phyloP scores from a whole-genome alignment of 2,113 vertebrate species.

The Hiodon tergisus region DNA sequence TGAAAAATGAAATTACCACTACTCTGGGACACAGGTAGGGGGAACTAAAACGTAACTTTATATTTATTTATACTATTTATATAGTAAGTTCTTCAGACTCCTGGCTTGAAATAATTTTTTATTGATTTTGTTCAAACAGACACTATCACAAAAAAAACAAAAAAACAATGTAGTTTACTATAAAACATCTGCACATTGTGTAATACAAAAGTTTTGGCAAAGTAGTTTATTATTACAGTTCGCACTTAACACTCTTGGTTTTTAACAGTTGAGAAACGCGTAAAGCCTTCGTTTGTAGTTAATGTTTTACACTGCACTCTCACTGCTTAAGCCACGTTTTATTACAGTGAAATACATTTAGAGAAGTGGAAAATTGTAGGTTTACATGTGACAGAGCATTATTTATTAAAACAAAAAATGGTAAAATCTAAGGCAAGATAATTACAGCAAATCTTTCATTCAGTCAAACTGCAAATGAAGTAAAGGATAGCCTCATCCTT shows the following conservation, averaged over 20 bases:
- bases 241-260: slow-evolving; percentile 6
- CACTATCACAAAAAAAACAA: neutral
- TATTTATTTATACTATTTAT: no score
- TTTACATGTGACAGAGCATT: neutral
- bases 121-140: slow-evolving; percentile 13
- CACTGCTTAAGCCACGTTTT: neutral
- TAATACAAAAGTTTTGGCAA: slow-evolving; percentile 21
- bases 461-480: neutral
- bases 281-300: slow-evolving; percentile 16
- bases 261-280: slow-evolving; percentile 8
- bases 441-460: neutral
- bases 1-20: slow-evolving; percentile 76
- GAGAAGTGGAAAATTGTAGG: neutral
- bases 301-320: neutral
- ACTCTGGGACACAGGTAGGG: slow-evolving; percentile 81
- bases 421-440: no score
- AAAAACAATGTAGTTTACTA: neutral
- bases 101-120: slow-evolving; percentile 1
- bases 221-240: slow-evolving; percentile 14
- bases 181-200: slow-evolving; percentile 27
- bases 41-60: slow-evolving; percentile 17
- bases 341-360: neutral
- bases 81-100: neutral
- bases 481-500: neutral
- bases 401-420: neutral